phyloP scores from a whole-genome alignment of 2,113 vertebrate genomes.

The Elachura formosa region DNA sequence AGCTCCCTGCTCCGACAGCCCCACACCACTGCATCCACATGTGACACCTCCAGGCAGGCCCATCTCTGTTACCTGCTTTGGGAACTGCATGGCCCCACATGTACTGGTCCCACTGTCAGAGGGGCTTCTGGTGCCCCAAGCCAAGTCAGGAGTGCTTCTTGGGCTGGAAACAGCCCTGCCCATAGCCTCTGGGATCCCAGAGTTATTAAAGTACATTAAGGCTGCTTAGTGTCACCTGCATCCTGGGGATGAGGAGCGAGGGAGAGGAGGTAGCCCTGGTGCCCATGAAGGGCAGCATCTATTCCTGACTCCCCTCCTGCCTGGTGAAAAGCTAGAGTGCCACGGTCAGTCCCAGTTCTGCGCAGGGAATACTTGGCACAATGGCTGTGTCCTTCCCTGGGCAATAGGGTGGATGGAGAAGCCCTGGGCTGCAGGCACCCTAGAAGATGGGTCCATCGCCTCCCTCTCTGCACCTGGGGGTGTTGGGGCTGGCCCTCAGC shows the following conservation, averaged over 20 bases:
- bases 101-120: neutral
- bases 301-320: neutral
- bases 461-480: neutral
- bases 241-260: neutral
- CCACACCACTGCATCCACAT: accelerated
- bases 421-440: too few relatives aligned
- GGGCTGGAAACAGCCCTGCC: neutral
- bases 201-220: neutral
- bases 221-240: neutral
- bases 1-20: neutral
- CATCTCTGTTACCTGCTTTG: accelerated
- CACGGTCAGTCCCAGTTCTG: neutral
- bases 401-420: neutral
- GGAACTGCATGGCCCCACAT: neutral
- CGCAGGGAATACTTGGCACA: neutral
- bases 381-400: neutral
- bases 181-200: neutral
- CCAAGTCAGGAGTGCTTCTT: accelerated
- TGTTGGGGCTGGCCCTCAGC: neutral
- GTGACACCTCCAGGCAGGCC: neutral
- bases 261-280: neutral
- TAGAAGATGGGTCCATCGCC: accelerated
- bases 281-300: accelerated
- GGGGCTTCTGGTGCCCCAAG: neutral
- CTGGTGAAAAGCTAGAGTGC: neutral